phyloP scores from a whole-genome alignment of 2,113 vertebrate species.

The Trematomus loennbergii region DNA sequence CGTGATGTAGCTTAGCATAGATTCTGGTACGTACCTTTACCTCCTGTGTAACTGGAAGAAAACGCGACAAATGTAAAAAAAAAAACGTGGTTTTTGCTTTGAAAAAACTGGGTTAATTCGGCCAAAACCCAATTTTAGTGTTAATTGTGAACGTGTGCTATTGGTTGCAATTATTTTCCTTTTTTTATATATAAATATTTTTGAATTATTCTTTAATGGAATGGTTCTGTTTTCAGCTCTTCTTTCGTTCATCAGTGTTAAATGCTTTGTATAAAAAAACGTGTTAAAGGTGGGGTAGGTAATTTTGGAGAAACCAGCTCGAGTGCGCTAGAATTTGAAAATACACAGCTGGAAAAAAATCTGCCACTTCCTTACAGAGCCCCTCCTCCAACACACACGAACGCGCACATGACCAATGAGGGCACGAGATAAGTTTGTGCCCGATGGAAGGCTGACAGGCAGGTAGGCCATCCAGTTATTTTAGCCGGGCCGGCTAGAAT shows the following conservation, averaged over 20 bases:
- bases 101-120: slow-evolving; percentile 22
- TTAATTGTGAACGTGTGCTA: slow-evolving; percentile 46
- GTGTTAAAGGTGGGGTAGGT: no score
- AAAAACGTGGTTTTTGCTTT: slow-evolving; percentile 3
- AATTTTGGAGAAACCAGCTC: no score
- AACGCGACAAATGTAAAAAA: neutral
- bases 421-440: no score
- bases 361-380: no score
- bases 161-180: slow-evolving; percentile 17
- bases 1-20: slow-evolving; percentile 50
- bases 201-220: slow-evolving; percentile 20
- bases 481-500: no score
- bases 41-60: slow-evolving; percentile 59
- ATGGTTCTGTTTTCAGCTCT: slow-evolving; percentile 23
- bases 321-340: no score
- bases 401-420: no score
- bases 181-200: slow-evolving; percentile 2
- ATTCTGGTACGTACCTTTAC: slow-evolving; percentile 36
- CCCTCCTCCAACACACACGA: no score
- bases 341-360: no score
- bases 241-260: slow-evolving; percentile 75
- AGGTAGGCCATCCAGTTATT: no score
- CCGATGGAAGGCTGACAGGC: no score
- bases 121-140: slow-evolving; percentile 29
- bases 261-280: slow-evolving; percentile 64